Conservation (phyloP, 2,797 vertebrate genomes). For the Cetoscarus ocellatus region DNA sequence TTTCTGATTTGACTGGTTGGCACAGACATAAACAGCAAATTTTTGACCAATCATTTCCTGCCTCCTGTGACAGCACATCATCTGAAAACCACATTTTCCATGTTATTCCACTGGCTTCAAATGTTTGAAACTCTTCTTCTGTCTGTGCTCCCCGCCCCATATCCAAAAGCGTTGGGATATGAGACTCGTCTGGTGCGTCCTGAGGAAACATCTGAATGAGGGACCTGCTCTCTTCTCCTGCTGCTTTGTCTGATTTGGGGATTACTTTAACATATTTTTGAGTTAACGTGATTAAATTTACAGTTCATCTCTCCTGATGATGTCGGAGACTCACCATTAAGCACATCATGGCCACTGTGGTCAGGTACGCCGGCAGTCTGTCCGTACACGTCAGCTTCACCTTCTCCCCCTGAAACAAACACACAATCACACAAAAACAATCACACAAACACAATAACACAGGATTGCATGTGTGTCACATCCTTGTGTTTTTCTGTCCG, state of each 20-base stretch:
- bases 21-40: too few relatives aligned
- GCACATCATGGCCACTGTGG: constrained; percentile 87
- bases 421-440: constrained; percentile 9
- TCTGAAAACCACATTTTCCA: too few relatives aligned
- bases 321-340: constrained; percentile 89
- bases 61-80: too few relatives aligned
- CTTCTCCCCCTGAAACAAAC: constrained; percentile 86
- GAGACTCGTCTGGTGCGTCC: too few relatives aligned
- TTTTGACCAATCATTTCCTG: too few relatives aligned
- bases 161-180: too few relatives aligned
- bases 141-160: too few relatives aligned
- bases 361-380: constrained; percentile 92
- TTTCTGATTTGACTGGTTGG: too few relatives aligned
- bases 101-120: too few relatives aligned
- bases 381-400: constrained; percentile 96
- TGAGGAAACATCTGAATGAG: neutral
- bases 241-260: neutral
- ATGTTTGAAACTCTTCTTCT: too few relatives aligned
- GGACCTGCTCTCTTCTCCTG: neutral
- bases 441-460: constrained; percentile 9
- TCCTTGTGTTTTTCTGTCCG: neutral
- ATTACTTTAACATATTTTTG: too few relatives aligned
- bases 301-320: neutral
- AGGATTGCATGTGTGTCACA: neutral
- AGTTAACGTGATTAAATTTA: too few relatives aligned